Base-by-base conservation (phyloP, 1,140 invertebrate species). In the Ctenoplectra terminalis region DNA sequence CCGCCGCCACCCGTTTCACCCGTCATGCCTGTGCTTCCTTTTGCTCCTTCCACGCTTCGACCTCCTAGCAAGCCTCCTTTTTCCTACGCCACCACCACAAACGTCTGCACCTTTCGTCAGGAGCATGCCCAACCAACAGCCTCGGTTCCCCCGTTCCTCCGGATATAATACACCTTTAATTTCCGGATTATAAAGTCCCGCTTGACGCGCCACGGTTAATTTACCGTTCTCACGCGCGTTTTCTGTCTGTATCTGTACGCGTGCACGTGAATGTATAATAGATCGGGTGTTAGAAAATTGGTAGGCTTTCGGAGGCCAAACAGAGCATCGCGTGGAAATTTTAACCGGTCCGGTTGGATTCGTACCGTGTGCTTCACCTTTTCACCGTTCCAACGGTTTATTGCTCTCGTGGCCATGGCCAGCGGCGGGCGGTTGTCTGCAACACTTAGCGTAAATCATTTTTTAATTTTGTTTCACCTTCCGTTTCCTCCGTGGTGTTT, bases 91-190 rank as follows among this genome's bases (percentile, higher is more conserved):
- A 54, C 56, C 40, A 50, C 63, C 43, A 67, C 46, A 23, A 70
- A 67, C 74, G 56, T 46, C 29, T 40, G 70, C 74, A 48, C 71
- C 54, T 67, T 61, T 79, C 50, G 70, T 48, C 83, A 72, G 78
- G 11, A 56, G 61, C 31, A 56, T 37, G 70, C 13, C 43, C 37
- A 72, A 8, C 67, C 61, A 80, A 84, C 81, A 79, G 80, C 85
- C 77, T 73, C 56, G 56, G 61, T 54, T n/a, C 46, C 46, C n/a
- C 48, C 66, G 58, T 77, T 79, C 37, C 83, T 56, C 87, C 90
- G 90, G 90, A 92, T 92, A 93, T 93, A 92, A 93, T 92, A 90
- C 89, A 91, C 89, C 87, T 93, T 93, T 93, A 93, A 93, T 93
- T 93, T 93, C 92, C 91, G 92, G 90, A 92, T 93, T 93, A 92